Evolutionary conservation across 2,888 invertebrate species (phyloP).

Genomic region (Pachydiplax longipennis): DNA sequence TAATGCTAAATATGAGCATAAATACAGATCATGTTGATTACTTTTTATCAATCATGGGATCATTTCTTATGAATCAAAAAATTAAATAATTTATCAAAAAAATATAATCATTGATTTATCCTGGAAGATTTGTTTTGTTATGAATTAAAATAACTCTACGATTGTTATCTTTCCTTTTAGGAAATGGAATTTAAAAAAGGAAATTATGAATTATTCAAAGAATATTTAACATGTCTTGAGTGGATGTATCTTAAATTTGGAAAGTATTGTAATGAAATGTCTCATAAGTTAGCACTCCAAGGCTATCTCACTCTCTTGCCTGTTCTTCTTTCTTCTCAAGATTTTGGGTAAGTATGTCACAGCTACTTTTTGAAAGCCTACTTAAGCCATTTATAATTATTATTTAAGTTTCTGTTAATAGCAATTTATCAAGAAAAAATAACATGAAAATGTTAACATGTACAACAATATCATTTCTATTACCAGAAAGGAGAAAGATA

Average conservation of each 20-base stretch:
- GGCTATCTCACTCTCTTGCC: conserved; percentile 15
- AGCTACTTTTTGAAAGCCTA: no score
- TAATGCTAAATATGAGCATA: no score
- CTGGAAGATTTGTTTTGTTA: background rate
- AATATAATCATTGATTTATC: background rate
- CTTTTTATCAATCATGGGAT: no score
- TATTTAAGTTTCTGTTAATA: no score
- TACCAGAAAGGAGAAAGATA: no score
- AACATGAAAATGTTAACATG: no score
- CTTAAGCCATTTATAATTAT: no score
- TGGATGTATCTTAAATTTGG: background rate
- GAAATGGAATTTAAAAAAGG: background rate
- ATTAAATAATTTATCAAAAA: background rate
- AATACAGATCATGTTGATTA: no score
- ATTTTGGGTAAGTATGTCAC: background rate
- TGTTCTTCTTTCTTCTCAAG: background rate
- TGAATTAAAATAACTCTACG: background rate
- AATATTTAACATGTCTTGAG: conserved; percentile 3
- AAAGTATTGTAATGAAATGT: background rate
- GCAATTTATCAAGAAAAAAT: no score
- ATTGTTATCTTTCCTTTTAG: background rate
- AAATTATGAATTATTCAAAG: background rate
- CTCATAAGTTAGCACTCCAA: background rate
- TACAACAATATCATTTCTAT: no score
- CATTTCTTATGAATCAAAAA: no score